Conservation (phyloP, 2,113 vertebrate genomes). For the Lathamus discolor region DNA sequence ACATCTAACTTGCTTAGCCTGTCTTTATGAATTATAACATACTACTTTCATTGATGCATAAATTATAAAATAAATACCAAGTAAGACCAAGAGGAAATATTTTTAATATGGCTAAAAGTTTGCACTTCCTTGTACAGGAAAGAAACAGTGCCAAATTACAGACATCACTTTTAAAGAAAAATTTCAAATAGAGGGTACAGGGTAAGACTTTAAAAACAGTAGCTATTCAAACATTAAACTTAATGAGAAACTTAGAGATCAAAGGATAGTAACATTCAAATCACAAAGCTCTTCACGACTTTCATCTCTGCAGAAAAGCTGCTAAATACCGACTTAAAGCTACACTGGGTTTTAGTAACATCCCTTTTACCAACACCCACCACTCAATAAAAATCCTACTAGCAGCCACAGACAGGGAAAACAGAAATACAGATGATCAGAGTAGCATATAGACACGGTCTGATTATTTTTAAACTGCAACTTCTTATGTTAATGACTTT, state of each 20-base stretch:
- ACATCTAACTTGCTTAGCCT: not conserved
- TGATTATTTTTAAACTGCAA: not conserved
- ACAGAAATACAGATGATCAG: not conserved
- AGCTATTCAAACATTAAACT: conserved; percentile 13
- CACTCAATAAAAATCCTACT: not conserved
- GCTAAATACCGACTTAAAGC: conserved; percentile 9
- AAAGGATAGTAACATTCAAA: conserved; percentile 51
- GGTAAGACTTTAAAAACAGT: conserved; percentile 24
- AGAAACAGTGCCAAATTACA: conserved; percentile 62
- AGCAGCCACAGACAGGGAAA: not conserved
- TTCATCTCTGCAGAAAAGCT: conserved; percentile 50
- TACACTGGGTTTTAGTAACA: not conserved
- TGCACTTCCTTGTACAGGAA: conserved; percentile 79
- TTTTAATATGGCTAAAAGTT: conserved; percentile 76
- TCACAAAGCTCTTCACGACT: conserved; percentile 44
- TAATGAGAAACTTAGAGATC: conserved; percentile 56
- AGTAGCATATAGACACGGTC: not conserved
- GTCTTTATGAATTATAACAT: not conserved
- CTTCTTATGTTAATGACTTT: not conserved
- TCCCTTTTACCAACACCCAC: not conserved
- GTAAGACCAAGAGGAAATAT: conserved; percentile 57
- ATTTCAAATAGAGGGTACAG: not conserved
- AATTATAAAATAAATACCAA: not conserved
- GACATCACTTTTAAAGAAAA: not conserved
- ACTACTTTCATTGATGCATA: not conserved